These are phyloP conservation scores for Rhingia campestris DNA, from an alignment of 2,888 invertebrate species.

Conservation along the genomic window DNA sequence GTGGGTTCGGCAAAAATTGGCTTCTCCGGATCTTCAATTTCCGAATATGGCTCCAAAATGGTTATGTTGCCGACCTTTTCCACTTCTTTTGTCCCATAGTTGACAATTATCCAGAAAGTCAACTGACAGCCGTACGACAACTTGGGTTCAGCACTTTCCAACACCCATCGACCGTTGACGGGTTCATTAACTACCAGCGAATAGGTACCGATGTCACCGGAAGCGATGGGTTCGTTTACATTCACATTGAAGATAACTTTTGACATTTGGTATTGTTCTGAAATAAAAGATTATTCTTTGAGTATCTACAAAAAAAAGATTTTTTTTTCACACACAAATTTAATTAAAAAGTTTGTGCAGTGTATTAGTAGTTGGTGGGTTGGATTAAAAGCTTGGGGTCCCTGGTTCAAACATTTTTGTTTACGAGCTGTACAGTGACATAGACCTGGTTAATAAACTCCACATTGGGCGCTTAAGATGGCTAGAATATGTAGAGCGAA, in stretches of 20 bases:
- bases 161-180: constrained; percentile 84
- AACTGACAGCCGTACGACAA: constrained; percentile 85
- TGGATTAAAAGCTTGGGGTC: no score
- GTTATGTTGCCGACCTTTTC: constrained; percentile 26
- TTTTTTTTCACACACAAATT: no score
- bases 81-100: constrained; percentile 39
- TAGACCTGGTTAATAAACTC: no score
- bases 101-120: constrained; percentile 85
- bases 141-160: constrained; percentile 82
- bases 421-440: no score
- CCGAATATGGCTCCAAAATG: constrained; percentile 10
- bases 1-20: not conserved
- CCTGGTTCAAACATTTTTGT: no score
- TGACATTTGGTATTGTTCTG: constrained; percentile 80
- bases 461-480: no score
- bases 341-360: no score
- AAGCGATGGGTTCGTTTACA: constrained; percentile 84
- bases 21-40: constrained; percentile 2
- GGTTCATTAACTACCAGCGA: constrained; percentile 83
- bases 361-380: no score
- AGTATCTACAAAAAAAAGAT: no score
- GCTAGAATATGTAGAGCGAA: no score
- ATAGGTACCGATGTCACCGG: constrained; percentile 84
- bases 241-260: constrained; percentile 87
- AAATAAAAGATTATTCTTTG: not conserved